These are phyloP conservation scores for Drosophila kepulauana DNA, from an alignment of 1,140 invertebrate species.

Conservation along the genomic window DNA sequence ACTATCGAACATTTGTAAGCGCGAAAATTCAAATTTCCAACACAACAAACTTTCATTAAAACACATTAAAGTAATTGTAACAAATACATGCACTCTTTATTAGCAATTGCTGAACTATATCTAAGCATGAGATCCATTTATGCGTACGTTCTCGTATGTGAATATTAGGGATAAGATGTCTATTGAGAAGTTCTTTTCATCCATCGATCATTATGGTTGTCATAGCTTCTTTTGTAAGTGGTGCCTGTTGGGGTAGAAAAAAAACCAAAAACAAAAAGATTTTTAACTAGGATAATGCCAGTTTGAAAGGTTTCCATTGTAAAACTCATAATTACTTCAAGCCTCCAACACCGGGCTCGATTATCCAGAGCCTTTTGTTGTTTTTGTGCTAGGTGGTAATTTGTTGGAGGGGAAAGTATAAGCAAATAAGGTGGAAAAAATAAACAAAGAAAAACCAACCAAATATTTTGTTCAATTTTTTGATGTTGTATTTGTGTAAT, in stretches of 20 bases:
- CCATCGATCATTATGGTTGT: slow-evolving; percentile 41
- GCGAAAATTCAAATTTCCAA: background rate
- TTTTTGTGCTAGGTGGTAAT: slow-evolving; percentile 4
- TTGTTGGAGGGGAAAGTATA: background rate
- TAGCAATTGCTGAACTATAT: slow-evolving; percentile 52
- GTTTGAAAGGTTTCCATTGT: background rate
- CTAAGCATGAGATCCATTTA: slow-evolving; percentile 75
- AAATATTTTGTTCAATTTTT: slow-evolving; percentile 25
- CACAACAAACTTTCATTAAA: background rate
- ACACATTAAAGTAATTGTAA: slow-evolving; percentile 31
- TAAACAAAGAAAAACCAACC: slow-evolving; percentile 34
- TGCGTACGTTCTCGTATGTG: slow-evolving; percentile 6
- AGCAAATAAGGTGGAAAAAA: slow-evolving; percentile 11
- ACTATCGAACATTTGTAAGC: background rate
- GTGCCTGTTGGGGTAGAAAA: slow-evolving; percentile 52
- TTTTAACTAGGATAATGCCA: slow-evolving; percentile 37
- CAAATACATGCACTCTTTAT: slow-evolving; percentile 64
- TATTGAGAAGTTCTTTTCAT: slow-evolving; percentile 43
- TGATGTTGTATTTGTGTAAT: slow-evolving; percentile 43
- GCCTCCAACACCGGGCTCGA: slow-evolving; percentile 46
- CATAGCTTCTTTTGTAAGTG: slow-evolving; percentile 36
- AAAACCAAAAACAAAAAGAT: slow-evolving; percentile 31
- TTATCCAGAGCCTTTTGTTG: slow-evolving; percentile 50
- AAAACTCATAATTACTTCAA: slow-evolving; percentile 18
- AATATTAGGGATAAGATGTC: slow-evolving; percentile 17